A percentile compares a stretch with the other conserved stretches of the same genome.
Conservation (phyloP, 2,797 vertebrate species). For the Margarornis squamiger region DNA sequence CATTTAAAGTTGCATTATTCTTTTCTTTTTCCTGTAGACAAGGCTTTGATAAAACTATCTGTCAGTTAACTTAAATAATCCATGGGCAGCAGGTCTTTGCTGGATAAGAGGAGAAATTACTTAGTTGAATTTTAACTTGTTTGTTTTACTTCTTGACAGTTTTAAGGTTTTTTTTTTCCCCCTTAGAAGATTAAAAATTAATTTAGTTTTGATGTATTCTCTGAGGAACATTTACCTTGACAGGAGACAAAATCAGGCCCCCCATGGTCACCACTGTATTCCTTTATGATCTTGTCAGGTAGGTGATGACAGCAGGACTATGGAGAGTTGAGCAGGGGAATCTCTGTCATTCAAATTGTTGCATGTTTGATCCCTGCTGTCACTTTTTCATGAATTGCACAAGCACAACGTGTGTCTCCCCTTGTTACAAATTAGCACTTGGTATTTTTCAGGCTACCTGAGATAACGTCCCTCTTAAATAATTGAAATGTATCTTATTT, state of each 20-base stretch:
- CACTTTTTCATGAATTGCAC: constrained; percentile 8
- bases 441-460: background rate
- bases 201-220: background rate
- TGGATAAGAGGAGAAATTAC: constrained; percentile 4
- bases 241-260: background rate
- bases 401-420: background rate
- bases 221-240: background rate
- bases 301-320: background rate
- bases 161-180: background rate
- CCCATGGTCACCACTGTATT: background rate
- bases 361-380: constrained; percentile 19
- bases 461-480: background rate
- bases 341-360: constrained; percentile 1
- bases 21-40: constrained; percentile 51
- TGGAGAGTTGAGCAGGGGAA: constrained; percentile 4
- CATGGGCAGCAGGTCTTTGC: background rate
- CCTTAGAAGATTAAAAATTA: constrained; percentile 3
- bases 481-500: background rate
- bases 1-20: constrained; percentile 64
- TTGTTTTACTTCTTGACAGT: constrained; percentile 4
- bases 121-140: constrained; percentile 12
- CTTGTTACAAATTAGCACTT: background rate
- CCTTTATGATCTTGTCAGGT: constrained; percentile 2
- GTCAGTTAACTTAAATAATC: constrained; percentile 64
- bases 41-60: constrained; percentile 65